Base-by-base conservation (phyloP, 2,888 invertebrate species). In the Endotricha flammealis region DNA sequence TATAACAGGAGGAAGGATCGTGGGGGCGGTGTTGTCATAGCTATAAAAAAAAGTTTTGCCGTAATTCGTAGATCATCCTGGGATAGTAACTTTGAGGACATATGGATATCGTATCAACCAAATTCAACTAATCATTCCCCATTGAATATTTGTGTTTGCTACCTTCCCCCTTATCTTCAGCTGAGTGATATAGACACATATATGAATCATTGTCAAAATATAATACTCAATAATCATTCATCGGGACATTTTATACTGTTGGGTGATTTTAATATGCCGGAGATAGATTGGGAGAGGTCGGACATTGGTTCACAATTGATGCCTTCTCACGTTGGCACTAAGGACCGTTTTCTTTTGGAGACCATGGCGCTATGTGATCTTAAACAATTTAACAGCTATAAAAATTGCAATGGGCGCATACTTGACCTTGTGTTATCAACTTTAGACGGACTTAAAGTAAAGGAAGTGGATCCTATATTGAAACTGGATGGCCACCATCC, bases 41-140 rank as follows among this genome's bases (percentile, higher is more conserved):
- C 9, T 25, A 10, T 25, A 3, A 25, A 10, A 10, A 25, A 25
- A 25, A 10, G 25, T 10, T 25, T 10, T 6, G 6, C 11, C 2
- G 25, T 25, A 10, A 25, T 10, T 25, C 25, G 25, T 10, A 25
- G 11, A 25, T 10, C 11, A 25, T 25, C 25, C 1, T 10, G 25
- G 25, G 25, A 25, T 25, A 25, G 25, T 25, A 10, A 25, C 11
- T 25, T 10, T 25, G 25, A 25, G 11, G 25, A 25, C 6, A 6
- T 25, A 25, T 10, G 25, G 25, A 25, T 25, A 3, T n/a, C 25
- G 6, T 1, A 10, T 25, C 2, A 3, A 16, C 6, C 16, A 4
- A 16, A 4, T 16, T 16, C 16, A 4, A 16, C 16, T 16, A 16
- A 16, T 16, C 16, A 6, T 16, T 16, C 6, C 6, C 16, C 16